Base-by-base conservation (phyloP, 2,888 invertebrate species). In the Caenorhabditis angaria region DNA sequence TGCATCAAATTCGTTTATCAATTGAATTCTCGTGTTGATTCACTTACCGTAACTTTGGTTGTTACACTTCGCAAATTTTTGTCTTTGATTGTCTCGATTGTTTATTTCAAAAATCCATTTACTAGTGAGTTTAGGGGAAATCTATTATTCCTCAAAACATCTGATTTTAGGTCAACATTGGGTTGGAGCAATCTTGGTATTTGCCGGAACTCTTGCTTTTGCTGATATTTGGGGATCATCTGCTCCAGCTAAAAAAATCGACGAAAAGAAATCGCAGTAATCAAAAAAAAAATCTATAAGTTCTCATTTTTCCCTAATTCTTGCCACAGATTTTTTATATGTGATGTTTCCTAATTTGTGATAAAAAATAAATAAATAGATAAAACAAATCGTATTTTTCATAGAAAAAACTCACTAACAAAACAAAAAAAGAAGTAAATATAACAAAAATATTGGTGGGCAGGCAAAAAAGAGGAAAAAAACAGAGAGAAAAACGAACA, bases 1-100 rank as follows among this genome's bases (percentile, higher is more conserved):
- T 99, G 97, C 88, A 97, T 97, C 73, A 93, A 94, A 88, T 93
- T 94, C 10, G 97, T 99, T 1, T 99, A 95, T 87, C 92, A 93
- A 32, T 90, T 97, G 85, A 97, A 96, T 0, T 93, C 97, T 0
- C 95, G 95, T 27, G 82, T 84, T 27, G 85, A 86, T 53, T 83
- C 86, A 10, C 88, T 97, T 50, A 94, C 95, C 0, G 96, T 97
- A 0, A 97, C 97, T 0, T 90, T 97, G 76, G 94, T 99, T 0
- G 93, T 99, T 32, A 99, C 99, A 0, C 89, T 97, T 63, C 91
- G 99, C 59, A 99, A 99, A 89, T 99, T 99, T 88, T 91, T 94
- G 35, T 96, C 96, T 0, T 90, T 99, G 47, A 88, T 99, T n/a
- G 93, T 99, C 87, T 97, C 97, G 0, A 95, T 99, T 81, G 67